Evolutionary conservation across 2,113 vertebrate genomes (phyloP), one percentile per base, ranked within the genome.

Genomic region (Copsychus sechellarum): DNA sequence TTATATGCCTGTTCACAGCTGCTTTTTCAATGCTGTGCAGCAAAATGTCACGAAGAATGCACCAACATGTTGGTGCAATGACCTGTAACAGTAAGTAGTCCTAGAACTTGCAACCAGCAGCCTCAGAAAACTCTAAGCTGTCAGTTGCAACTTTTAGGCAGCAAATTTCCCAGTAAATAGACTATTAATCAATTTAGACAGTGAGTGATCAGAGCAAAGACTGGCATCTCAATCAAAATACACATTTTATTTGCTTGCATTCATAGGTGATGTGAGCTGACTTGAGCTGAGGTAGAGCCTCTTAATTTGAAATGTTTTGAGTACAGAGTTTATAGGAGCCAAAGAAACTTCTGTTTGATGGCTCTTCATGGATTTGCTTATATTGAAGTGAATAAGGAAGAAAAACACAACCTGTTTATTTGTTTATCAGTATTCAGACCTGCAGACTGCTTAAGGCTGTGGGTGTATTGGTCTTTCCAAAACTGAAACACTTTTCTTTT

Each of bases 81-180:
- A 93, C 87, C 89, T 80, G 66, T 24, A 72, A 61, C 33, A 57
- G 54, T 20, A 17, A 78, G 36, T 69, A 90, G 50, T 67, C 28
- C 5, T 45, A 36, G 53, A 60, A 24, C 36, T 69, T 36, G 80
- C 73, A 89, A 48, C 31, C 23, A 54, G 54, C 42, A 90, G 72
- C 79, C 54, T 90, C 89, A 89, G 66, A 88, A 86, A 87, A 76
- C 36, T 87, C 77, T 36, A 10, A 72, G 60, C 70, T 87, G 62
- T 72, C 78, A 66, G 43, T 10, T 71, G 62, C 79, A 92, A 90
- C 66, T 95, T 94, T 87, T 60, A 91, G 88, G 74, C 70, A 74
- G 48, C 53, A 91, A 87, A 94, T 95, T 94, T 83, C 48, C 81
- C 53, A 53, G 81, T 81, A 96, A 96, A 93, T 34, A 89, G 58